Evolutionary conservation across 2,888 invertebrate genomes (phyloP).

Genomic region (Sarcophaga subvicina): DNA sequence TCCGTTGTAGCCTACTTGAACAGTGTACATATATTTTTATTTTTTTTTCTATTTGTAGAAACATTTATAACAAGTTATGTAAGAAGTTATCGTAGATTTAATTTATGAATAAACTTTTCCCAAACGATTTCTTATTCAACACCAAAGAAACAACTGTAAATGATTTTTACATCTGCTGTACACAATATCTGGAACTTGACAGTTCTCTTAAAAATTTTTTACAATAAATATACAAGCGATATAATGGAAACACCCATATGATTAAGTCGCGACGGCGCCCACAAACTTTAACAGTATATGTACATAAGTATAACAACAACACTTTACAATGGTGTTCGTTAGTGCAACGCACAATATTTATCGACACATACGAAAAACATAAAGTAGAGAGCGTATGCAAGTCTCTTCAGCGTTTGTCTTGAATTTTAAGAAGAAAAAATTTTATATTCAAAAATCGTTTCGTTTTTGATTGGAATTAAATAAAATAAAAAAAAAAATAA

Average conservation of each 20-base stretch:
- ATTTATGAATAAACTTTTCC: too few relatives aligned
- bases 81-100: too few relatives aligned
- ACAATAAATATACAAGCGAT: not conserved
- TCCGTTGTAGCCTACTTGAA: too few relatives aligned
- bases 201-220: not conserved
- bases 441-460: conserved; percentile 62
- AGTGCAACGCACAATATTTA: conserved; percentile 44
- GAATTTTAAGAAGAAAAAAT: conserved; percentile 52
- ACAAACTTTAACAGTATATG: conserved; percentile 41
- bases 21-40: too few relatives aligned
- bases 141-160: too few relatives aligned
- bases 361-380: conserved; percentile 54
- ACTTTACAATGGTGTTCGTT: conserved; percentile 43
- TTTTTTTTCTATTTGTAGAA: too few relatives aligned
- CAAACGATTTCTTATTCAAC: too few relatives aligned
- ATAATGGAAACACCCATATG: conserved; percentile 44
- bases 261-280: conserved; percentile 59
- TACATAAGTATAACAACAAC: conserved; percentile 18
- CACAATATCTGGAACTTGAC: not conserved
- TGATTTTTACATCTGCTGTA: too few relatives aligned
- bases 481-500: conserved; percentile 44
- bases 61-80: too few relatives aligned
- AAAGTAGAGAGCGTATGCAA: conserved; percentile 40
- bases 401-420: conserved; percentile 30
- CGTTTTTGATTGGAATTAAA: conserved; percentile 55